These are phyloP conservation scores for Brassicogethes aeneus DNA, from an alignment of 2,888 invertebrate species.

Conservation along the genomic window DNA sequence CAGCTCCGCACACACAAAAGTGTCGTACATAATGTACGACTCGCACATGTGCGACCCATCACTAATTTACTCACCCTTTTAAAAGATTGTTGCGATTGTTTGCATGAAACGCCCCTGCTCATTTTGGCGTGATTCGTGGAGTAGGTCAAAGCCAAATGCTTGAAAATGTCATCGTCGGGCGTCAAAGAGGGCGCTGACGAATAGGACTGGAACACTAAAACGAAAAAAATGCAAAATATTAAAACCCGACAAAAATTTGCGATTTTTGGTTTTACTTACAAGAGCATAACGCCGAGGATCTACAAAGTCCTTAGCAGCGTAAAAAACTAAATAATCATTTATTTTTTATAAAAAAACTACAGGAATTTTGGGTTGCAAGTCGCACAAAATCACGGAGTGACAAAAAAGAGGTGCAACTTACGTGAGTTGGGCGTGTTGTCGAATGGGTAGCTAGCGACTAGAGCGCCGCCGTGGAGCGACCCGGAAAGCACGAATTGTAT, in stretches of 20 bases:
- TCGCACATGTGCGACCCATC: neutral
- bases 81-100: conserved; percentile 65
- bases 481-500: conserved; percentile 91
- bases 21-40: no score
- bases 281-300: conserved; percentile 64
- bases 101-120: conserved; percentile 77
- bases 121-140: conserved; percentile 83
- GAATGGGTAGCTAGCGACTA: conserved; percentile 95
- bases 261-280: conserved; percentile 44
- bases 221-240: neutral
- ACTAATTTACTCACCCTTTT: conserved; percentile 40
- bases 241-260: neutral
- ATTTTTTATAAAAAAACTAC: conserved; percentile 11
- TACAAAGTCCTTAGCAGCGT: conserved; percentile 58
- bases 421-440: conserved; percentile 92
- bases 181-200: conserved; percentile 73
- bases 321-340: conserved; percentile 29
- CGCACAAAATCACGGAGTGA: conserved; percentile 2
- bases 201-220: conserved; percentile 77
- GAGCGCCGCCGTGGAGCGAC: conserved; percentile 88
- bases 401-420: conserved; percentile 46
- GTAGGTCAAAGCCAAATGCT: conserved; percentile 74
- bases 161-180: conserved; percentile 89
- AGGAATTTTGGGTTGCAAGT: neutral
- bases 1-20: no score